Conservation (phyloP, 2,113 vertebrate species). For the Rostratula benghalensis region DNA sequence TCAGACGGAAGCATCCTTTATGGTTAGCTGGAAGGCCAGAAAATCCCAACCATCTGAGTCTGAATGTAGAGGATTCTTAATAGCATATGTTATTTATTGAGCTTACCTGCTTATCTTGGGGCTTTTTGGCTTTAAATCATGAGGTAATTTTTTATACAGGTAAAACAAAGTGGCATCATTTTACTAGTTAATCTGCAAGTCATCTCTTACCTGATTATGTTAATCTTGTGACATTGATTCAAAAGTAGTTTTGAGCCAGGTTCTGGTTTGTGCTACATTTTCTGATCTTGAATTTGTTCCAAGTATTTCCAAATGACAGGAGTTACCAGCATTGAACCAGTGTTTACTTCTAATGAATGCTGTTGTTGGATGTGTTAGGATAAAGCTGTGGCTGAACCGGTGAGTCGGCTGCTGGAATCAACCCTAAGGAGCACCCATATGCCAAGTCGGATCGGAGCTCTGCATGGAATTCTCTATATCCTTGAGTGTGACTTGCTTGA, state of each 20-base stretch:
- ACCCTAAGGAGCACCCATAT: slow-evolving; percentile 92
- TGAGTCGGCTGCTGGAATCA: slow-evolving; percentile 91
- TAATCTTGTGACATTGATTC: background rate
- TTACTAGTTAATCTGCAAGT: background rate
- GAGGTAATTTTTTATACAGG: background rate
- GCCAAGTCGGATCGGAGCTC: slow-evolving; percentile 91
- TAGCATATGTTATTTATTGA: background rate
- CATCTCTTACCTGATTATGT: background rate
- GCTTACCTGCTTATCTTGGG: background rate
- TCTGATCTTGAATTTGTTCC: background rate
- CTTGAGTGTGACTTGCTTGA: slow-evolving; percentile 96
- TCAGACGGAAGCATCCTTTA: background rate
- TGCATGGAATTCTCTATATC: slow-evolving; percentile 93
- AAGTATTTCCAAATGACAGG: background rate
- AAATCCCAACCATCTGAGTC: background rate
- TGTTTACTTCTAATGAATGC: background rate
- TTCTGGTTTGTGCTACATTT: background rate
- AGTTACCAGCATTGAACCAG: background rate
- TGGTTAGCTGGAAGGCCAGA: background rate
- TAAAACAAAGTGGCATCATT: background rate
- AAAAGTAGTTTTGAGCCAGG: background rate
- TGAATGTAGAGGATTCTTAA: background rate
- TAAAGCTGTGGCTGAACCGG: slow-evolving; percentile 91
- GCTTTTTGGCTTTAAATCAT: background rate
- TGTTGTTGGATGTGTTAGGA: slow-evolving; percentile 76